Evolutionary conservation across 2,113 vertebrate genomes (phyloP).

Genomic region (Tretioscincus oriximinensis): DNA sequence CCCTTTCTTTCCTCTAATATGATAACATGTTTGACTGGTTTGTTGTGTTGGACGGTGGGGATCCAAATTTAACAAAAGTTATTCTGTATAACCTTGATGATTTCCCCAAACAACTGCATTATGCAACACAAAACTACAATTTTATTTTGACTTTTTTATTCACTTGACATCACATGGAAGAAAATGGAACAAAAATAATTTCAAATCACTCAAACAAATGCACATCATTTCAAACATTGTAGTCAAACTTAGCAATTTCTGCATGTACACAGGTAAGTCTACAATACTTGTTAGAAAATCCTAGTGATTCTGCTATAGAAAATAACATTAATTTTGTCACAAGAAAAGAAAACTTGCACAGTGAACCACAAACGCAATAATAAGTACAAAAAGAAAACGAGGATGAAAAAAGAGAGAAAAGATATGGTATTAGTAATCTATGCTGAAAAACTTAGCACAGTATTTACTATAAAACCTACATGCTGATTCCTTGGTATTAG

Average conservation of each 20-base stretch:
- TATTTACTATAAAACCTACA: constrained; percentile 47
- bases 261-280: constrained; percentile 39
- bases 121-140: constrained; percentile 15
- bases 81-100: constrained; percentile 16
- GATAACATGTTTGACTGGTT: not conserved
- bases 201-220: constrained; percentile 27
- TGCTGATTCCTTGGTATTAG: constrained; percentile 9
- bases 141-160: constrained; percentile 27
- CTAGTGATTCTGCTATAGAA: constrained; percentile 48
- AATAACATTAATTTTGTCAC: constrained; percentile 55
- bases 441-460: constrained; percentile 42
- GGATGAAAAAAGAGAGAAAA: constrained; percentile 46
- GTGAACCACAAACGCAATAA: constrained; percentile 52
- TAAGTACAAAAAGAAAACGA: constrained; percentile 56
- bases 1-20: not conserved
- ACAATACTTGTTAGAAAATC: constrained; percentile 53
- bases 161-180: constrained; percentile 32
- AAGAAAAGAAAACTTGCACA: constrained; percentile 53
- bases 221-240: constrained; percentile 40
- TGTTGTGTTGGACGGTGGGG: not conserved
- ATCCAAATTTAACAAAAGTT: constrained; percentile 18
- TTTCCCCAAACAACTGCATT: not conserved
- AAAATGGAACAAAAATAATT: constrained; percentile 32
- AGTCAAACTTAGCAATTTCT: constrained; percentile 38
- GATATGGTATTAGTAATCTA: constrained; percentile 57